Base-by-base conservation (phyloP, 1,140 invertebrate genomes). In the Aphelinus atriplicis region DNA sequence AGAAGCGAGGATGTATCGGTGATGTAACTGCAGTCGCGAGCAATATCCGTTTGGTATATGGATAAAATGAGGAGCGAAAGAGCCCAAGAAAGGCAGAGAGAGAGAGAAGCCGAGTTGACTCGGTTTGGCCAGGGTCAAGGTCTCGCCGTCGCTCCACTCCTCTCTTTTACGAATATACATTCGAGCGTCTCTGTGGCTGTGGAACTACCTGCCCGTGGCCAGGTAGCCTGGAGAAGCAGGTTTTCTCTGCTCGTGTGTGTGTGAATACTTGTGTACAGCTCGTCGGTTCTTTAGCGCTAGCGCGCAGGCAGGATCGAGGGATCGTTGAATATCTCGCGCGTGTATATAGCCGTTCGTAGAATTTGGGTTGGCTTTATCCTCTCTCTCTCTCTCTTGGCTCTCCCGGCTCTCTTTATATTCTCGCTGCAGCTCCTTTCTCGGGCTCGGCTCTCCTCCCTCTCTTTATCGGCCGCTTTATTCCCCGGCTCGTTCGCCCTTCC, bases 91-190 rank as follows among this genome's bases (percentile, higher is more conserved):
- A 26, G 61, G 60, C 60, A 63, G 26, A 26, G 26, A 26, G 58
- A 60, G 58, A 60, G 58, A 42, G 9, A 45, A 56, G 56, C 50
- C 7, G 62, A 73, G 80, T 81, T 80, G 80, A 83, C 79, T 83
- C 67, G 78, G 77, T 67, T 81, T 78, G 79, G 75, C 79, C 78
- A 78, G 80, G 83, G 80, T 84, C 83, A 85, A 84, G 83, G 83
- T 81, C 79, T 81, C 75, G 57, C 76, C 66, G 76, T 26, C 26
- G 26, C 26, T 26, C 26, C 26, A 26, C 26, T 26, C 26, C 26
- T 26, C 26, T 26, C 26, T 26, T 26, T 26, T 26, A 26, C 26
- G 26, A 26, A 26, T 26, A 26, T 26, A 26, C 26, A 26, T 26
- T 26, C 26, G 26, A 26, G 26, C 26, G 26, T 26, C 26, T 26